These are phyloP conservation scores for Cecidostiba fungosa DNA, from an alignment of 2,888 invertebrate genomes.

Conservation along the genomic window DNA sequence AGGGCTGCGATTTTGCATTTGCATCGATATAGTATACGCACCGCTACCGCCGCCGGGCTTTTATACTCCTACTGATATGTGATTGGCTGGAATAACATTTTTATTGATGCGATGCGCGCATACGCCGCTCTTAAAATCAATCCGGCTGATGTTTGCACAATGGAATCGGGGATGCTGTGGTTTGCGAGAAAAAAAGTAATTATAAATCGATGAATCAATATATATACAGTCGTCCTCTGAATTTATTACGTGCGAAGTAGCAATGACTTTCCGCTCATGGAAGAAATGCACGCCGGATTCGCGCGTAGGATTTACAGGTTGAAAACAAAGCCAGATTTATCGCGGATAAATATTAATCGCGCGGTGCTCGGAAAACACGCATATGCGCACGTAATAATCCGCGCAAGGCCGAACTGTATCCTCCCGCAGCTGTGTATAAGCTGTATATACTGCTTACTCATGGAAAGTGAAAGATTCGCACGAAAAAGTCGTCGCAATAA, in stretches of 20 bases:
- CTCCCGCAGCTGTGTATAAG: neutral
- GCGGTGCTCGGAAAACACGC: neutral
- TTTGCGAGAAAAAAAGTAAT: no score
- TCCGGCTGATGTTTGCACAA: no score
- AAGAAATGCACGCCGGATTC: neutral
- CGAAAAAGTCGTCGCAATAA: constrained; percentile 33
- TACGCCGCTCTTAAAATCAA: neutral
- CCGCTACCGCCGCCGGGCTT: neutral
- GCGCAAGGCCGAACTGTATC: constrained; percentile 14
- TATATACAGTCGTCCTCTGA: neutral
- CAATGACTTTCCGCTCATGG: neutral
- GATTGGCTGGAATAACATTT: constrained; percentile 8
- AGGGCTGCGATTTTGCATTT: neutral
- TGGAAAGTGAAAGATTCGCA: constrained; percentile 51
- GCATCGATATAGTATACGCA: neutral
- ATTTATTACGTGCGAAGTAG: neutral
- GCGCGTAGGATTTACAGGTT: neutral
- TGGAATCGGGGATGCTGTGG: no score
- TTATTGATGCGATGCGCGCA: neutral
- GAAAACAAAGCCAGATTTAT: constrained; percentile 16
- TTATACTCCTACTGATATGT: neutral
- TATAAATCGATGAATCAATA: neutral
- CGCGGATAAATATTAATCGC: constrained; percentile 34
- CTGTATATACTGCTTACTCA: no score
- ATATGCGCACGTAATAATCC: neutral